Evolutionary conservation across 2,113 vertebrate species (phyloP), one percentile per base, ranked within the genome.

Genomic region (Phalacrocorax carbo): DNA sequence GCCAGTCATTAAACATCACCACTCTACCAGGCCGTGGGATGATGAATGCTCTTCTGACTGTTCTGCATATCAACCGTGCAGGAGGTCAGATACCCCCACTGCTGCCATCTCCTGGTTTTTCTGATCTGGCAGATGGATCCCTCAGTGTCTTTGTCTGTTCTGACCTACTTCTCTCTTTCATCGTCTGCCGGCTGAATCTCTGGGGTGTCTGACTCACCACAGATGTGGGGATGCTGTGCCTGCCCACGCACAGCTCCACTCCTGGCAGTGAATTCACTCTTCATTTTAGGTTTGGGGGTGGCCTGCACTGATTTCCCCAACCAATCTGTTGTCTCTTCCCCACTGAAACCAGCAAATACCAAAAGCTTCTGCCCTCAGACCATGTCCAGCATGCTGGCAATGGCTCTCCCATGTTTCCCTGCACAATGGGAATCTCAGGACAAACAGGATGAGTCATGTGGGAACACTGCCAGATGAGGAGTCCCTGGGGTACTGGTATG

Each of bases 91-190:
- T 42, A 57, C 58, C 36, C 46, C 19, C 55, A 51, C 52, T 0
- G 0, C 68, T 32, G 70, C 32, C 0, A 0, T 58, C 58, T 64
- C 82, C 83, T 9, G 0, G 2, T 78, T 26, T 1, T 1, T 38
- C 51, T 68, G 72, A 84, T 34, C 73, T 0, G 0, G 76, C 96
- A 96, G 79, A 91, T 26, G 76, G 68, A 92, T 82, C 72, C 81
- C 57, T 62, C 2, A 0, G 38, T 30, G 90, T 2, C 82, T 83
- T 44, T 88, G 86, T 86, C 60, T 89, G 81, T 71, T 34, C 84
- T 68, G 58, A 82, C 75, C 93, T 88, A 51, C 87, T 96, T 86
- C 78, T 86, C 46, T 38, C 32, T 93, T 75, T 36, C 68, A 26
- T 73, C 25, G 5, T 62, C 79, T 81, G 92, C 75, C 4, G 0